phyloP scores from a whole-genome alignment of 2,113 vertebrate genomes.

The Casuarius casuarius region DNA sequence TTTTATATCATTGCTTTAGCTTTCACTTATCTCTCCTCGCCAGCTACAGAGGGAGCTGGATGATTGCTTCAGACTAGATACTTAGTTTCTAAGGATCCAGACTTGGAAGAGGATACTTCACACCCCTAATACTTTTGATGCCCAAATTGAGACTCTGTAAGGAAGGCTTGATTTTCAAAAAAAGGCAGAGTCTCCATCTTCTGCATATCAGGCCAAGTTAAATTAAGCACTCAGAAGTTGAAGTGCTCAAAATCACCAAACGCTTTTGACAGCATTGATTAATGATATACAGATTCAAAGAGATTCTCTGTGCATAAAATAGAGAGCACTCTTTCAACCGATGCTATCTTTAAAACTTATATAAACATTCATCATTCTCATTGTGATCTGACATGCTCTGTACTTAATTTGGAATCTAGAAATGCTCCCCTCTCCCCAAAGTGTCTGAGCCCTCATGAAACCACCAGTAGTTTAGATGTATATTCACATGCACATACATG shows the following conservation, averaged over 20 bases:
- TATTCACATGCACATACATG: neutral
- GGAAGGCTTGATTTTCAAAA: neutral
- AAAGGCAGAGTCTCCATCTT: neutral
- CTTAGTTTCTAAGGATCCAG: constrained; percentile 24
- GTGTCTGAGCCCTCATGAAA: neutral
- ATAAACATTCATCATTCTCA: neutral
- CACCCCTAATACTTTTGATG: neutral
- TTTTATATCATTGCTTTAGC: constrained; percentile 20
- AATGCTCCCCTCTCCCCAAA: neutral
- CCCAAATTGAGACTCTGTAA: neutral
- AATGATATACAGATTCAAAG: constrained; percentile 28
- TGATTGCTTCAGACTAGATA: constrained; percentile 10
- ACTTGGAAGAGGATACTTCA: neutral
- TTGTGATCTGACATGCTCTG: neutral
- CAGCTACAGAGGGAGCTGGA: constrained; percentile 54
- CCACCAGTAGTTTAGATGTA: neutral
- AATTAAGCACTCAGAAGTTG: neutral
- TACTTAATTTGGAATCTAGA: neutral
- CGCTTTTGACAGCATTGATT: neutral
- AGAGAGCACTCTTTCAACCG: neutral
- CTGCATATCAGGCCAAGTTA: neutral
- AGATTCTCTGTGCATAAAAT: neutral
- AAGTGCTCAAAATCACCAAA: neutral
- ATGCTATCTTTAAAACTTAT: neutral
- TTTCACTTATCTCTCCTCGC: constrained; percentile 27